phyloP scores from a whole-genome alignment of 92 coral and sea anemone species.

The Diadumene lineata region DNA sequence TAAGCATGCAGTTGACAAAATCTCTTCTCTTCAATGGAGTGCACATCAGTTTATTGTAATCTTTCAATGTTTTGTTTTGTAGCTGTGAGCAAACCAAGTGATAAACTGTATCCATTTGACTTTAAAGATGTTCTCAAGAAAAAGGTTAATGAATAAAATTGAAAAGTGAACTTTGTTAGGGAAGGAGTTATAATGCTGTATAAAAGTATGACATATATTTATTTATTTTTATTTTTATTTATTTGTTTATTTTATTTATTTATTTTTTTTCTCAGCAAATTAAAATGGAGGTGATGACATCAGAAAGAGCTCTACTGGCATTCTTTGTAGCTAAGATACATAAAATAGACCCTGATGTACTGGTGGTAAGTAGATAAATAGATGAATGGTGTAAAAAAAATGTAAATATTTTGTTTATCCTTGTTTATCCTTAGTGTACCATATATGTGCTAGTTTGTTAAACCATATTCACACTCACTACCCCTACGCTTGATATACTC shows the following conservation, averaged over 20 bases:
- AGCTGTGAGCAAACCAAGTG: conserved; percentile 95
- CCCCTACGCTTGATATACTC: no score
- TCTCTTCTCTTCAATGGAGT: not conserved
- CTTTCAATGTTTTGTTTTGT: not conserved
- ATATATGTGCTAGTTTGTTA: no score
- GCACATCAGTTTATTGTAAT: not conserved
- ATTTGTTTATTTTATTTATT: no score
- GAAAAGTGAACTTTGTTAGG: no score
- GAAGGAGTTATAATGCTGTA: no score
- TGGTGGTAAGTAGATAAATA: conserved; percentile 70
- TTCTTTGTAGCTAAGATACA: conserved; percentile 93
- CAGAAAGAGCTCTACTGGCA: conserved; percentile 90
- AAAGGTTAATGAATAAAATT: conserved; percentile 53
- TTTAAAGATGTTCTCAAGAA: conserved; percentile 80
- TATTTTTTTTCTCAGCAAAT: conserved; percentile 66
- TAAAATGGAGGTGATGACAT: conserved; percentile 83
- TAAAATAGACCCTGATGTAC: conserved; percentile 91
- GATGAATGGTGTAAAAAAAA: not conserved
- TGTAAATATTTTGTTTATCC: not conserved
- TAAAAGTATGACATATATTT: no score
- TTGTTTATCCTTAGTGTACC: not conserved
- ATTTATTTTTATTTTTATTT: no score
- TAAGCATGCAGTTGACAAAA: conserved; percentile 13
- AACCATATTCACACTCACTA: no score
- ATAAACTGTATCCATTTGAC: conserved; percentile 90